These are phyloP conservation scores for Lymantria monacha DNA, from an alignment of 2,888 invertebrate species.

Conservation along the genomic window DNA sequence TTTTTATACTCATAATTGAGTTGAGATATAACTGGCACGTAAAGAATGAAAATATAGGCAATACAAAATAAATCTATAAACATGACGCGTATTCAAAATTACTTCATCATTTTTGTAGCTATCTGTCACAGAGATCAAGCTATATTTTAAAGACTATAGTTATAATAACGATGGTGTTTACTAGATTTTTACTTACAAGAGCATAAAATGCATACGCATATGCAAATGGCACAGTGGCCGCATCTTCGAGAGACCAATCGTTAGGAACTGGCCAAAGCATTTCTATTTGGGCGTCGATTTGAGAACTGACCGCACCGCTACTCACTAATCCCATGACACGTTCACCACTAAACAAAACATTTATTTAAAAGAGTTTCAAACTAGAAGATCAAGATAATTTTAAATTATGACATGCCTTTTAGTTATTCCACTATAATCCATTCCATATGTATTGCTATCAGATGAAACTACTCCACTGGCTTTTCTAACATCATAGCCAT, in stretches of 20 bases:
- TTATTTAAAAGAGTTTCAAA: background rate
- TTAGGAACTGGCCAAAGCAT: slow-evolving; percentile 86
- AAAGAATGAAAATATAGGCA: no score
- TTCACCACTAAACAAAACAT: slow-evolving; percentile 51
- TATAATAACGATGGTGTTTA: background rate
- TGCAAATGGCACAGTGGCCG: slow-evolving; percentile 88
- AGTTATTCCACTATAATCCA: slow-evolving; percentile 4
- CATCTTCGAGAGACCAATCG: slow-evolving; percentile 86
- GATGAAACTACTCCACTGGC: slow-evolving; percentile 30
- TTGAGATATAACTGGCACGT: no score
- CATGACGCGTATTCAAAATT: no score
- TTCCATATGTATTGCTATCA: background rate
- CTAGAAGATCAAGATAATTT: background rate
- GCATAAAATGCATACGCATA: slow-evolving; percentile 81
- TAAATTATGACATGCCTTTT: slow-evolving; percentile 4
- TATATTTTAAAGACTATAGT: no score
- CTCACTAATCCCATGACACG: slow-evolving; percentile 84
- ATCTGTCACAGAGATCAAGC: no score
- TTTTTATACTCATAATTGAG: no score
- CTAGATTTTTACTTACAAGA: slow-evolving; percentile 34
- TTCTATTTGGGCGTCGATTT: slow-evolving; percentile 69
- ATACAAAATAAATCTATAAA: no score
- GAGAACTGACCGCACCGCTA: slow-evolving; percentile 74
- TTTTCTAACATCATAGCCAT: slow-evolving; percentile 40
- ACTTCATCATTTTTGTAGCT: no score